Evolutionary conservation across 64 coral and sea anemone genomes (phyloP).

Genomic region (Montipora sp.): DNA sequence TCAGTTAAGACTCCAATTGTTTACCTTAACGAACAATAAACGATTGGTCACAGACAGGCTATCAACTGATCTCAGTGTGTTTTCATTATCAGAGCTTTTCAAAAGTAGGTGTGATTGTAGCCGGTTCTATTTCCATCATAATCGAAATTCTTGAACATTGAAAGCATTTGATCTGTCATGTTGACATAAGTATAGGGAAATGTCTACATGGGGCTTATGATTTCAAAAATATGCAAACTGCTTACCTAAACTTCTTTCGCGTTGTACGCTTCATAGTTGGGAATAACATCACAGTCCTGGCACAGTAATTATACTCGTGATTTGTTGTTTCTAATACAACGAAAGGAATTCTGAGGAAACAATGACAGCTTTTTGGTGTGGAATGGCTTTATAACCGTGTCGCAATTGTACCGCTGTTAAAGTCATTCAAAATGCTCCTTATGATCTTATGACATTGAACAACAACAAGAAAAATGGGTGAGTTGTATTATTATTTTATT

Average conservation of each 20-base stretch:
- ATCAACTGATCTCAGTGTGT: not conserved
- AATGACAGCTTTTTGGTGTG: too few relatives aligned
- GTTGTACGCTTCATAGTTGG: too few relatives aligned
- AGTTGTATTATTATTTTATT: not conserved
- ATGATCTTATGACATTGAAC: not conserved
- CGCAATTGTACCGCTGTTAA: too few relatives aligned
- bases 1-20: not conserved
- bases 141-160: constrained; percentile 1
- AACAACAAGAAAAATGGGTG: not conserved
- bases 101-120: not conserved
- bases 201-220: constrained; percentile 41
- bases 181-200: constrained; percentile 8
- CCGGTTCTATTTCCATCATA: constrained; percentile 29
- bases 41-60: not conserved
- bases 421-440: too few relatives aligned
- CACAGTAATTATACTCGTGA: too few relatives aligned
- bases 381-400: too few relatives aligned
- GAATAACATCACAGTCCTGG: too few relatives aligned
- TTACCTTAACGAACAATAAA: not conserved
- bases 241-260: not conserved
- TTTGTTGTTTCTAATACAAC: not conserved
- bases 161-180: not conserved
- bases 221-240: constrained; percentile 38
- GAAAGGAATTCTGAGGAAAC: too few relatives aligned
- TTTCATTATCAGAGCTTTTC: not conserved